Evolutionary conservation across 2,797 vertebrate species (phyloP).

Genomic region (Tamandua tetradactyla): DNA sequence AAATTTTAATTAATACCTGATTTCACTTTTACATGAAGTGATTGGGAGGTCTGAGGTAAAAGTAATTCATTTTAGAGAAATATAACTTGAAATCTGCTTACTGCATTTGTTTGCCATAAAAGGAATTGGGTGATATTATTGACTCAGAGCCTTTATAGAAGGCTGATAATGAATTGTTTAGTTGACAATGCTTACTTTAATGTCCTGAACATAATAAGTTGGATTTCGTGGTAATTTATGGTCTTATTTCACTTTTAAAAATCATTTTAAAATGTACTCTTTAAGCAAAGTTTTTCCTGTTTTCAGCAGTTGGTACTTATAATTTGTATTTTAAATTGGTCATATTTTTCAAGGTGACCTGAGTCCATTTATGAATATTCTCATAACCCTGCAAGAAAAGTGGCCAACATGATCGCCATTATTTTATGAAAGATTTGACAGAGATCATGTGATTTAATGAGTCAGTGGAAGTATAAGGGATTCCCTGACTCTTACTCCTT

Average conservation of each 20-base stretch:
- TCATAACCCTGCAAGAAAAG: conserved; percentile 55
- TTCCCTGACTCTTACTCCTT: conserved; percentile 49
- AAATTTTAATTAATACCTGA: conserved; percentile 25
- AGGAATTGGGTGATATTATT: conserved; percentile 30
- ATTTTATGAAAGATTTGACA: conserved; percentile 59
- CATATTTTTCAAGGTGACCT: conserved; percentile 54
- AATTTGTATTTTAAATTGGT: conserved; percentile 43
- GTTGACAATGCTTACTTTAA: conserved; percentile 58
- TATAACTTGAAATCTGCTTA: conserved; percentile 47
- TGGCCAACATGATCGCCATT: conserved; percentile 34
- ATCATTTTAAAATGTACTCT: conserved; percentile 29
- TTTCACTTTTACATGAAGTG: conserved; percentile 53
- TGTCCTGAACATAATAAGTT: conserved; percentile 50
- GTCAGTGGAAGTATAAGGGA: conserved; percentile 24
- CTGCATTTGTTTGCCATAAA: conserved; percentile 54
- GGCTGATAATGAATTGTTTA: conserved; percentile 44
- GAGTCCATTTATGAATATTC: conserved; percentile 62
- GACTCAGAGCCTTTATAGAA: conserved; percentile 40
- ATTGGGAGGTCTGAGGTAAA: conserved; percentile 12
- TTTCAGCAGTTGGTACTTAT: conserved; percentile 54
- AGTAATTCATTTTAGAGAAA: conserved; percentile 59
- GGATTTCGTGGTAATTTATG: conserved; percentile 45
- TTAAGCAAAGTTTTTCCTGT: neutral
- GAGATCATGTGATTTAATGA: conserved; percentile 21
- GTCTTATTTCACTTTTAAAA: conserved; percentile 19